phyloP scores from a whole-genome alignment of 2,888 invertebrate genomes.

The Tachina fera region DNA sequence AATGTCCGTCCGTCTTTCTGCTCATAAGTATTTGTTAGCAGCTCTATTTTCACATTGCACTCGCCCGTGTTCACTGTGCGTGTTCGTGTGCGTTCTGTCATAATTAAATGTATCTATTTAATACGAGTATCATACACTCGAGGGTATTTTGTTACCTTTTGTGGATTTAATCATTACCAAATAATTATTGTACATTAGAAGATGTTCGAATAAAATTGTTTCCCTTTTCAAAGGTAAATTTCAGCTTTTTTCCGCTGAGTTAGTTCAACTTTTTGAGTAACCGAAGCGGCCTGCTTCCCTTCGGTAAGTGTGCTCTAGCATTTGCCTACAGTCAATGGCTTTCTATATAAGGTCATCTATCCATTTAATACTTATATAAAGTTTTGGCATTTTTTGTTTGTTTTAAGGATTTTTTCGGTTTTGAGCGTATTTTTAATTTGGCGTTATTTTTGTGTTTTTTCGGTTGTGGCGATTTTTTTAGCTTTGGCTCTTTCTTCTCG shows the following conservation, averaged over 20 bases:
- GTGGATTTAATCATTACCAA: slow-evolving; percentile 71
- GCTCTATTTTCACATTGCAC: slow-evolving; percentile 11
- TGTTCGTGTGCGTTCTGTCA: slow-evolving; percentile 24
- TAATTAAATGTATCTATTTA: slow-evolving; percentile 71
- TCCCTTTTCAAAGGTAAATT: slow-evolving; percentile 50
- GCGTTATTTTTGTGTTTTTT: no score
- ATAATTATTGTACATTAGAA: slow-evolving; percentile 66
- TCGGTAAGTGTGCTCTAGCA: background rate
- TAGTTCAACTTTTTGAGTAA: slow-evolving; percentile 48
- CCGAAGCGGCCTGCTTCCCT: slow-evolving; percentile 31
- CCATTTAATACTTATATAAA: no score
- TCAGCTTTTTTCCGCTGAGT: slow-evolving; percentile 56
- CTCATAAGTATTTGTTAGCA: background rate
- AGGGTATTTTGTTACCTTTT: slow-evolving; percentile 68
- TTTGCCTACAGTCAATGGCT: slow-evolving; percentile 27
- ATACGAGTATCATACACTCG: slow-evolving; percentile 52
- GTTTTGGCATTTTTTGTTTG: no score
- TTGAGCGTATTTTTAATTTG: no score
- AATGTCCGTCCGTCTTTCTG: background rate
- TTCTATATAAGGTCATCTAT: background rate
- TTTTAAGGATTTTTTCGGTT: no score
- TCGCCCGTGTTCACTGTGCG: background rate
- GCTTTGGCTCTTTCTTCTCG: no score
- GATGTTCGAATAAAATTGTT: slow-evolving; percentile 25
- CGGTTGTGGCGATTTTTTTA: no score